Evolutionary conservation across 2,113 vertebrate genomes (phyloP).

Genomic region (Cololabis saira): DNA sequence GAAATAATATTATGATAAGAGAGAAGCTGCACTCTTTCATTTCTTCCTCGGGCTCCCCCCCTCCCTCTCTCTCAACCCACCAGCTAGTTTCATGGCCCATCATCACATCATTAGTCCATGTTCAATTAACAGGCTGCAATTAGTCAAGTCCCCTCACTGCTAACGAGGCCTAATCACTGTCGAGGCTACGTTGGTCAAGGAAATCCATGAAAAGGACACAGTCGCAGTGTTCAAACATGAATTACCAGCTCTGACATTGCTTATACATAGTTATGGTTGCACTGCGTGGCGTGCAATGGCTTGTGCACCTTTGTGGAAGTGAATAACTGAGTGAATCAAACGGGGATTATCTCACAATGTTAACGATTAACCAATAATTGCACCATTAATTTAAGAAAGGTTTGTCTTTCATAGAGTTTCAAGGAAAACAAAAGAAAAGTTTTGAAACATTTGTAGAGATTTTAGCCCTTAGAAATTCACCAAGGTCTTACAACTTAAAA

Average conservation of each 20-base stretch:
- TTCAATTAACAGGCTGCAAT: constrained; percentile 75
- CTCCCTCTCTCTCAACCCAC: constrained; percentile 38
- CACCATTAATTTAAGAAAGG: no score
- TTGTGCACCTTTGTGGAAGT: no score
- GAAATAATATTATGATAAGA: constrained; percentile 86
- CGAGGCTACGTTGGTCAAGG: constrained; percentile 50
- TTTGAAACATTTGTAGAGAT: no score
- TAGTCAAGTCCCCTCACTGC: constrained; percentile 55
- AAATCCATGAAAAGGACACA: constrained; percentile 34
- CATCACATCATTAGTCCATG: constrained; percentile 52
- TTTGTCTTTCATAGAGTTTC: no score
- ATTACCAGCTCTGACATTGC: no score
- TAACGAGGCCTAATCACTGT: constrained; percentile 65
- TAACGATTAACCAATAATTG: no score
- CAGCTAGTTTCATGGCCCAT: constrained; percentile 61
- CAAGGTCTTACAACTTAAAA: neutral
- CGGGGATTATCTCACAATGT: no score
- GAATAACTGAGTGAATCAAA: no score
- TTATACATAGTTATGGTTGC: no score
- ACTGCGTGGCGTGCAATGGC: no score
- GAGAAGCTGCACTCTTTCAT: constrained; percentile 52
- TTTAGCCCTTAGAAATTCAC: neutral
- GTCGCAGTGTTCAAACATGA: constrained; percentile 2
- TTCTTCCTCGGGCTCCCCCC: constrained; percentile 40
- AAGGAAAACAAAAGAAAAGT: no score